phyloP scores from a whole-genome alignment of 2,113 vertebrate genomes.

The Paramisgurnus dabryanus region DNA sequence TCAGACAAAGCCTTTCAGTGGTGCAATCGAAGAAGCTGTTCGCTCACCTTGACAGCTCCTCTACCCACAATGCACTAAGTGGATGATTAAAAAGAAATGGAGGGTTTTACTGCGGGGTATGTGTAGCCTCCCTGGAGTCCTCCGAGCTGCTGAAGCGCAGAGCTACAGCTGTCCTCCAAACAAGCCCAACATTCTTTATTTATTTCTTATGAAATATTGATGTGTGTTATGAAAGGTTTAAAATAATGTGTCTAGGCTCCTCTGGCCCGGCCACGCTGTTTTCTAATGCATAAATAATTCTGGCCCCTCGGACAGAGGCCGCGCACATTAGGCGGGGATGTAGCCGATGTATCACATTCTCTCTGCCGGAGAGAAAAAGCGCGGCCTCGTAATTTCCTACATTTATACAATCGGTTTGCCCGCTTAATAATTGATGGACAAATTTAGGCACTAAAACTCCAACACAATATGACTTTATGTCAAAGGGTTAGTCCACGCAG shows the following conservation, averaged over 20 bases:
- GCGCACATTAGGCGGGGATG: slow-evolving; percentile 83
- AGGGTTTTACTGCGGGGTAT: slow-evolving; percentile 94
- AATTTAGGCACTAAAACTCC: slow-evolving; percentile 99
- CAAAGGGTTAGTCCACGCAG: slow-evolving; percentile 97
- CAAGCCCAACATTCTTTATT: slow-evolving; percentile 99
- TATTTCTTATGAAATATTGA: slow-evolving; percentile 99
- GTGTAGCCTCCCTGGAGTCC: slow-evolving; percentile 88
- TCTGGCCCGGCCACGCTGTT: slow-evolving; percentile 82
- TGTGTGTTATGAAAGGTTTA: slow-evolving; percentile 99
- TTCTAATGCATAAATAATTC: slow-evolving; percentile 99
- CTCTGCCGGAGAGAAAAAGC: slow-evolving; percentile 99
- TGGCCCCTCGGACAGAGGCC: slow-evolving; percentile 83
- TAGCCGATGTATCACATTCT: slow-evolving; percentile 95
- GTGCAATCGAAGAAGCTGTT: slow-evolving; percentile 68
- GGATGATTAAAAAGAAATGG: slow-evolving; percentile 99
- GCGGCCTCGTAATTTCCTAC: slow-evolving; percentile 99
- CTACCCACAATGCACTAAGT: slow-evolving; percentile 96
- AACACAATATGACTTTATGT: slow-evolving; percentile 99
- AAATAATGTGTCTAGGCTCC: slow-evolving; percentile 95
- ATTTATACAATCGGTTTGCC: slow-evolving; percentile 94
- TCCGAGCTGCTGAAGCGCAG: slow-evolving; percentile 86
- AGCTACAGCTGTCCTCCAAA: slow-evolving; percentile 99
- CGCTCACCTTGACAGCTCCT: slow-evolving; percentile 91
- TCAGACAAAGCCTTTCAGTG: slow-evolving; percentile 55
- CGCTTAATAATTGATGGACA: slow-evolving; percentile 99